Evolutionary conservation across 2,888 invertebrate species (phyloP).

Genomic region (Amblyteles armatorius): DNA sequence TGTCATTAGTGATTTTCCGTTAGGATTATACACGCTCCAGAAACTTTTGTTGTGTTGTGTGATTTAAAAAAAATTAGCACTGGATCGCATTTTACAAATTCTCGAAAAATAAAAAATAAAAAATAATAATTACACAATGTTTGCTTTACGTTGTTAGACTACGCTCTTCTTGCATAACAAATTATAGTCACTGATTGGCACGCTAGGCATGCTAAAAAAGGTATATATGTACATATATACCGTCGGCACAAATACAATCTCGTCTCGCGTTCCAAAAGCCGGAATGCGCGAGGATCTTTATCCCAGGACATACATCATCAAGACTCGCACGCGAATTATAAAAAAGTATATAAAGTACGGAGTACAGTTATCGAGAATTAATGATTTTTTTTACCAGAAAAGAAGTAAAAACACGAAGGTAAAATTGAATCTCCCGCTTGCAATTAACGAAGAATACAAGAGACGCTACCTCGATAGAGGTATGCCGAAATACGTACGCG

Average conservation of each 20-base stretch:
- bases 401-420: conserved; percentile 34
- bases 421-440: conserved; percentile 9
- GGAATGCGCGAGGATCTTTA: conserved; percentile 55
- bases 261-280: conserved; percentile 65
- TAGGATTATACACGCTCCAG: conserved; percentile 15
- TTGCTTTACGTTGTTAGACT: conserved; percentile 62
- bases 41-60: not conserved
- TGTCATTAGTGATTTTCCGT: conserved; percentile 17
- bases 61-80: conserved; percentile 15
- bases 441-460: conserved; percentile 44
- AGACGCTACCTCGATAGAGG: conserved; percentile 61
- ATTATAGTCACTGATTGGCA: conserved; percentile 68
- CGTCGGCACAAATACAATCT: conserved; percentile 41
- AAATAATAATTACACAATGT: conserved; percentile 49
- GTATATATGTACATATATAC: conserved; percentile 42
- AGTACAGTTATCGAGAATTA: conserved; percentile 55
- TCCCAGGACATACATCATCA: conserved; percentile 43
- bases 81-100: conserved; percentile 16
- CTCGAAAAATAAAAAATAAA: not conserved
- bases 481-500: conserved; percentile 55
- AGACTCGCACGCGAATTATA: conserved; percentile 48
- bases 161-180: conserved; percentile 52
- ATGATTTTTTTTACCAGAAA: conserved; percentile 31
- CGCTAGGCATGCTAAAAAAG: conserved; percentile 68
- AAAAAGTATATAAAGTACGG: conserved; percentile 66